Base-by-base conservation (phyloP, 2,797 vertebrate species). In the Anguilla pacifica region DNA sequence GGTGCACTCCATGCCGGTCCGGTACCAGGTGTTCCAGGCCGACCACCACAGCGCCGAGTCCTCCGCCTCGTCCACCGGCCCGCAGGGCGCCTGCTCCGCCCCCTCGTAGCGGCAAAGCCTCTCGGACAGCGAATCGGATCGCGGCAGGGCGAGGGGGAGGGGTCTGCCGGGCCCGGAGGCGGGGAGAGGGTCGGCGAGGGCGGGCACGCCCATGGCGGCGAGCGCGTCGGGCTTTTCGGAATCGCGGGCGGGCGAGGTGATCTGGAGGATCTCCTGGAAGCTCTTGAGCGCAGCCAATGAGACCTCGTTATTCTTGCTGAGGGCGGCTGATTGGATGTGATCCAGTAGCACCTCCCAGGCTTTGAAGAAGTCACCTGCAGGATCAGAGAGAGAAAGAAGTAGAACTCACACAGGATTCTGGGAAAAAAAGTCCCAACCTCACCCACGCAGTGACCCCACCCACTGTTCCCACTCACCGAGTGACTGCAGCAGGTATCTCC, bases 291-390 rank as follows among this genome's bases (percentile, higher is more conserved):
- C 99, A n/a, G 99, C 99, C 90, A 99, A 93, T 87, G 99, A 99
- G 88, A 99, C 99, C 95, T 99, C 99, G 49, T 97, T 99, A 94
- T 99, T 99, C 95, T 98, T 99, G 95, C 99, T 99, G 89, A 99
- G 98, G 49, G 98, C 98, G 25, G 99, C 99, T 10, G 99, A 99
- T 79, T 99, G 98, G 90, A 99, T 99, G 92, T 99, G 99, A 95
- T 98, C 98, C 92, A 99, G 96, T 91, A 99, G 97, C 88, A 99
- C 96, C 94, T 99, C 98, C 99, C 99, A 99, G 70, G 98, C 98
- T 95, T 97, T 97, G 77, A 98, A 97, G 95, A 99, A 99, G 93
- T 99, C 98, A 88, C 98, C 99, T 99, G 90, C 86, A 90, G 64
- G 25, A 28, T 28, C 25, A 28, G n/a, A 70, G n/a, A n/a, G 59